A percentile compares a stretch with the other conserved stretches of the same genome.
Evolutionary conservation across 2,113 vertebrate species (phyloP).

Genomic region (Cyanoderma ruficeps): DNA sequence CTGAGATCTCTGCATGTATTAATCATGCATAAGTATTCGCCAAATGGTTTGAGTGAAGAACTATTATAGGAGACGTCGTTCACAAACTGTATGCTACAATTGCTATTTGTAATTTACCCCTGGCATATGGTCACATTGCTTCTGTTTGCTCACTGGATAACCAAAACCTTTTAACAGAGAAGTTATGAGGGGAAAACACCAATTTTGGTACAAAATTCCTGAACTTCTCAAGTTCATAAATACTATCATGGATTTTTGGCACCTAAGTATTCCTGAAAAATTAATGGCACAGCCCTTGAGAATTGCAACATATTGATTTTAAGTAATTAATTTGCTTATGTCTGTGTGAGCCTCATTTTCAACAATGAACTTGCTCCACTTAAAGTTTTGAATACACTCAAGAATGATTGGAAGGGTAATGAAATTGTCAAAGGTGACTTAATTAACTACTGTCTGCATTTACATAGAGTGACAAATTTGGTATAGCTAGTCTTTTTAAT

Average conservation of each 20-base stretch:
- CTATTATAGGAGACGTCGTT: not conserved
- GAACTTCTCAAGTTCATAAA: not conserved
- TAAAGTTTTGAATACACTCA: not conserved
- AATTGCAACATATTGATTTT: not conserved
- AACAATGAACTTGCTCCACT: not conserved
- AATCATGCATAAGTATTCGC: not conserved
- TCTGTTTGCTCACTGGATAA: not conserved
- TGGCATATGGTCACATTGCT: not conserved
- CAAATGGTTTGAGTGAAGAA: not conserved
- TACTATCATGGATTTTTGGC: not conserved
- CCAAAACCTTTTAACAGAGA: not conserved
- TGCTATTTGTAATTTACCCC: not conserved
- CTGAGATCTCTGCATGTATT: constrained; percentile 2
- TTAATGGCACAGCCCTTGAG: not conserved
- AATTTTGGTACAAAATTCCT: not conserved
- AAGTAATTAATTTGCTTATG: not conserved
- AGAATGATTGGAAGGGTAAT: not conserved
- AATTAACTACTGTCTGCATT: constrained; percentile 17
- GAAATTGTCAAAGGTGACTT: constrained; percentile 8
- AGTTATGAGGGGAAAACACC: not conserved
- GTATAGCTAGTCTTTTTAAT: not conserved
- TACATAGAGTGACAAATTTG: not conserved
- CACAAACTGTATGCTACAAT: not conserved
- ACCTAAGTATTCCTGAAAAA: not conserved
- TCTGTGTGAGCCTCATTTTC: not conserved